Percentiles rank a stretch among this genome's conserved stretches.
Conservation (phyloP, 2,113 vertebrate genomes). For the Noturus placidus region DNA sequence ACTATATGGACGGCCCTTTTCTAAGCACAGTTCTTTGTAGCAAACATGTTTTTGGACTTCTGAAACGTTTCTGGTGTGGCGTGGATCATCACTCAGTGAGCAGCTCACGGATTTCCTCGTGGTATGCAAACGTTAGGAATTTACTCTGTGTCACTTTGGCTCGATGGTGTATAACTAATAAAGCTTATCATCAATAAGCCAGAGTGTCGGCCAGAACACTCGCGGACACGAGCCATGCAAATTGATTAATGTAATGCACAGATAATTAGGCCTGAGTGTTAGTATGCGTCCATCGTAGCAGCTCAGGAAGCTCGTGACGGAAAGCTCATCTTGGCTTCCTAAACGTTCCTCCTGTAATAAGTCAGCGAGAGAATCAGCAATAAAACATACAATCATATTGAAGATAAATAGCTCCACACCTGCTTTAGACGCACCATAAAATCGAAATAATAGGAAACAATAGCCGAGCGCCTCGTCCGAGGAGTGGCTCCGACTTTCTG, state of each 20-base stretch:
- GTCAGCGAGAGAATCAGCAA: not conserved
- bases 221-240: not conserved
- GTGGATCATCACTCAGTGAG: not conserved
- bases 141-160: not conserved
- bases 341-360: slow-evolving; percentile 18
- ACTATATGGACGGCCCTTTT: not conserved
- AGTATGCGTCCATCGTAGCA: not conserved
- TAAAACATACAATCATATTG: not conserved
- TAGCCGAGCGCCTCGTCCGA: not conserved
- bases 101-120: not conserved
- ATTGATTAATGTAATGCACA: slow-evolving; percentile 22
- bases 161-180: slow-evolving; percentile 16
- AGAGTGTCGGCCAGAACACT: not conserved
- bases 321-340: slow-evolving; percentile 16
- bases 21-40: not conserved
- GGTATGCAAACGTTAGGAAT: not conserved
- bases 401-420: not conserved
- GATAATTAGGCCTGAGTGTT: not conserved
- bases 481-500: slow-evolving; percentile 39
- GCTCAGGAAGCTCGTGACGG: slow-evolving; percentile 8
- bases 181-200: slow-evolving; percentile 19
- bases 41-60: not conserved
- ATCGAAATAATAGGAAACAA: slow-evolving; percentile 35
- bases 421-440: not conserved
- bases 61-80: too few species aligned